These are phyloP conservation scores for Scophthalmus maximus DNA, from an alignment of 2,113 vertebrate species.

Conservation along the genomic window DNA sequence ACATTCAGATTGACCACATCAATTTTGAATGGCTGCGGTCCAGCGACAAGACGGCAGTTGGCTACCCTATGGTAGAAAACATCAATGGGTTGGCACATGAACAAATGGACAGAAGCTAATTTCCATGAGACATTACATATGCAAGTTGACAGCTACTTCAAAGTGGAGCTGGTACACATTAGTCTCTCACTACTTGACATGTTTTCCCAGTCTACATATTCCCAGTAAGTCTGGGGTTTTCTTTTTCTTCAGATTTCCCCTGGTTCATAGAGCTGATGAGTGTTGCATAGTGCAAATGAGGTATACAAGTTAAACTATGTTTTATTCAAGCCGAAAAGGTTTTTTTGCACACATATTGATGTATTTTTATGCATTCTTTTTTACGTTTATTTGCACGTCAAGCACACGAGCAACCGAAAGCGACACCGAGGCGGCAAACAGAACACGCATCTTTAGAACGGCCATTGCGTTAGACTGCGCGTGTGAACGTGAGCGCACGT, in stretches of 20 bases:
- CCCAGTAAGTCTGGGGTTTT: neutral
- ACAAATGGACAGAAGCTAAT: slow-evolving; percentile 60
- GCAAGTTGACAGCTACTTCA: slow-evolving; percentile 64
- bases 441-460: too few relatives aligned
- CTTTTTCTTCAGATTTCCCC: slow-evolving; percentile 5
- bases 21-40: slow-evolving; percentile 54
- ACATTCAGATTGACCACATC: slow-evolving; percentile 55
- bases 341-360: too few relatives aligned
- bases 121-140: slow-evolving; percentile 62
- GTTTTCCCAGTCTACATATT: too few relatives aligned
- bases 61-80: slow-evolving; percentile 41
- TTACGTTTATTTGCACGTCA: too few relatives aligned
- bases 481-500: too few relatives aligned
- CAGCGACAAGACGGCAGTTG: slow-evolving; percentile 53
- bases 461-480: too few relatives aligned
- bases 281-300: slow-evolving; percentile 23
- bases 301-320: too few relatives aligned
- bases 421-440: too few relatives aligned
- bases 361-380: too few relatives aligned
- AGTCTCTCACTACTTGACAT: slow-evolving; percentile 30
- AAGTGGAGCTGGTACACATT: slow-evolving; percentile 41
- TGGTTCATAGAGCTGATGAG: too few relatives aligned
- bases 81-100: slow-evolving; percentile 63
- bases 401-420: too few relatives aligned
- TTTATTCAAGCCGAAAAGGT: too few relatives aligned